Evolutionary conservation across 2,797 vertebrate species (phyloP), one percentile per base, ranked within the genome.

Genomic region (Paratrypauchen microcephalus): DNA sequence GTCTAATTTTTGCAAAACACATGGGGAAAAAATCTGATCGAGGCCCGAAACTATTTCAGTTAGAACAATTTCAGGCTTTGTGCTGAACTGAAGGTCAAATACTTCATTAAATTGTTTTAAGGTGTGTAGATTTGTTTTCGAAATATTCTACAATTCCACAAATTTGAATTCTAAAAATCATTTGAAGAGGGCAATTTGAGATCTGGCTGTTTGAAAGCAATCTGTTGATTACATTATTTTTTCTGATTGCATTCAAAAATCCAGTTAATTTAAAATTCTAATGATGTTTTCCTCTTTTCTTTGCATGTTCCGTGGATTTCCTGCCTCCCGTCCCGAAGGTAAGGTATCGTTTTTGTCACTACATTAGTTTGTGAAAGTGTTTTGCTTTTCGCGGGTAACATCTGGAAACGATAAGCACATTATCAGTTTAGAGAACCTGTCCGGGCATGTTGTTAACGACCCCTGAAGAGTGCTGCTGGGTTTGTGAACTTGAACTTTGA

Each of bases 321-420:
- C 2, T 66, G 76, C 65, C 74, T 55, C 64, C 73, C 41, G 66
- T 61, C 77, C 41, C 78, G 72, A 67, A 94, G 92, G 92, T 93
- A 90, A 94, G 93, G 85, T 26, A 65, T 83, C 65, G 54, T 13
- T 30, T 0, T n/a, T 82, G 80, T 78, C 19, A 56, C 55, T 21
- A 4, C 23, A n/a, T 65, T 50, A 2, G 16, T 30, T 70, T 23
- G 39, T 26, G 2, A 18, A 3, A 52, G 26, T 30, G 47, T 1
- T 2, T 64, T 64, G 71, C 75, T 28, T 67, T 45, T 65, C 73
- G 70, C 78, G 63, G 77, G 69, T 65, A 19, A 48, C 16, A 59
- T 52, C 13, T 63, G 68, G 59, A 72, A 69, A 48, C 28, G 47
- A 74, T 36, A 45, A 73, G 71, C 62, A 6, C 6, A 47, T 64